Percentiles rank a stretch among this genome's conserved stretches.
Evolutionary conservation across 1,140 invertebrate species (phyloP).

Genomic region (Eumeta japonica): DNA sequence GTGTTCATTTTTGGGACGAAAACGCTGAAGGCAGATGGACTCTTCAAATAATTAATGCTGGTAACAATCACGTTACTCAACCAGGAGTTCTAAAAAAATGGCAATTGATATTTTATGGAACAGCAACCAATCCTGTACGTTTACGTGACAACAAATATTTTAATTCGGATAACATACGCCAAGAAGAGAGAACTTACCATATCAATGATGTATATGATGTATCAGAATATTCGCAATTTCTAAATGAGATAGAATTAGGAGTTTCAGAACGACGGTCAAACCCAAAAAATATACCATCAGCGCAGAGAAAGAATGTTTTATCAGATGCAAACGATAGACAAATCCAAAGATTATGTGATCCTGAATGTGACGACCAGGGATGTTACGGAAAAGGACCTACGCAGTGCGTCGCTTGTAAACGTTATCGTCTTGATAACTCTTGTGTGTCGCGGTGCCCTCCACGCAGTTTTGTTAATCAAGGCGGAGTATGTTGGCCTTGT

Average conservation of each 20-base stretch:
- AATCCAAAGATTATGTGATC: conserved; percentile 66
- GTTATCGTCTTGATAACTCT: conserved; percentile 75
- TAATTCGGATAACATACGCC: conserved; percentile 33
- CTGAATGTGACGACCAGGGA: conserved; percentile 75
- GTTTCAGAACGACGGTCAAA: conserved; percentile 63
- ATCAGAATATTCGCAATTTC: conserved; percentile 53
- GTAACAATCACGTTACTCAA: conserved; percentile 76
- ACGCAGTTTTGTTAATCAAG: conserved; percentile 74
- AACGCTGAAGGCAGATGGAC: conserved; percentile 89
- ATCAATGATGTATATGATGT: conserved; percentile 56
- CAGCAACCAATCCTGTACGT: conserved; percentile 75
- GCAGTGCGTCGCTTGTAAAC: conserved; percentile 76
- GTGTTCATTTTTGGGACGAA: conserved; percentile 96
- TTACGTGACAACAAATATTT: conserved; percentile 59
- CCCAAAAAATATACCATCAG: conserved; percentile 61
- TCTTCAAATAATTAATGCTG: conserved; percentile 86
- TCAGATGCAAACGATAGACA: conserved; percentile 59
- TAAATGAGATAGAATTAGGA: conserved; percentile 62
- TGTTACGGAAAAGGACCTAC: conserved; percentile 78
- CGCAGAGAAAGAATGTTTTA: conserved; percentile 50
- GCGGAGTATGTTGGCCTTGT: conserved; percentile 75
- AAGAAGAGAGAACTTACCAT: conserved; percentile 44
- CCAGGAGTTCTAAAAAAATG: conserved; percentile 84
- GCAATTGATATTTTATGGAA: conserved; percentile 91
- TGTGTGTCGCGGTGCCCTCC: conserved; percentile 78